Conservation (phyloP, 2,113 vertebrate species). For the Noturus placidus region DNA sequence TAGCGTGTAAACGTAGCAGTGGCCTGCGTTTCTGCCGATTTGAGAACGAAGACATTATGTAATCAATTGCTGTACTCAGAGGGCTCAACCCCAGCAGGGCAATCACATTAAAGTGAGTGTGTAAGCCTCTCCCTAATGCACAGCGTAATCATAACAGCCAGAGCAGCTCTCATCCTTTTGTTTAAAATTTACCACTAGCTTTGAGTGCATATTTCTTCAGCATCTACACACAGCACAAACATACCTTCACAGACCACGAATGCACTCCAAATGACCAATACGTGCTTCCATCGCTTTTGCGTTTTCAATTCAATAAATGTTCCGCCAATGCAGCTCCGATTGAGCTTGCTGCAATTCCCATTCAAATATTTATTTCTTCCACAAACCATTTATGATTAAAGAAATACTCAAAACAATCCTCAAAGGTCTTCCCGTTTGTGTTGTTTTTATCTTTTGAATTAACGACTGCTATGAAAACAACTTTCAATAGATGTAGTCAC, state of each 20-base stretch:
- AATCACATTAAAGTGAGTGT: slow-evolving; percentile 15
- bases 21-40: neutral
- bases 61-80: slow-evolving; percentile 13
- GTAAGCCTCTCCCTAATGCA: neutral
- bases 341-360: too few species aligned
- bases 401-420: neutral
- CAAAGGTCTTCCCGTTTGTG: neutral
- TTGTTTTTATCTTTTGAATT: neutral
- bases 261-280: neutral
- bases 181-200: neutral
- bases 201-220: neutral
- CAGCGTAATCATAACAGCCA: neutral
- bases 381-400: neutral
- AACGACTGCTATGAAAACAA: neutral
- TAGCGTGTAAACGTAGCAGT: neutral
- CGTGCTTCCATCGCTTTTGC: neutral
- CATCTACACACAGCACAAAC: neutral
- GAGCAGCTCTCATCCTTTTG: neutral
- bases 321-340: neutral
- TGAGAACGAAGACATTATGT: neutral
- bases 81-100: slow-evolving; percentile 12
- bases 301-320: neutral
- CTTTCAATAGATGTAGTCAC: neutral
- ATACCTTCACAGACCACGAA: neutral
- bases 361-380: neutral